A percentile compares a stretch with the other conserved stretches of the same genome.
phyloP scores from a whole-genome alignment of 2,113 vertebrate species.

The Muscicapa adusta region DNA sequence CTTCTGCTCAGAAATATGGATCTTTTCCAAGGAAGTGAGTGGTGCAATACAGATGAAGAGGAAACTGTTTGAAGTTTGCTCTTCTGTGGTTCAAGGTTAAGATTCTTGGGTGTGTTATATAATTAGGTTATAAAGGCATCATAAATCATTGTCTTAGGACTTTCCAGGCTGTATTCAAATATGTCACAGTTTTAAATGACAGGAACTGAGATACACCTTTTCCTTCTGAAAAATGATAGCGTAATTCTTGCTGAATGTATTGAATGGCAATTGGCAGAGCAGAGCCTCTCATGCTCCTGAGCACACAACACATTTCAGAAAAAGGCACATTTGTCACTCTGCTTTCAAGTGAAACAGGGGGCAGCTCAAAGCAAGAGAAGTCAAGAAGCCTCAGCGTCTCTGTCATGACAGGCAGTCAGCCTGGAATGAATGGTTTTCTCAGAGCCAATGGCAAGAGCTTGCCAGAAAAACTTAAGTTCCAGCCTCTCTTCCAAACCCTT shows the following conservation, averaged over 20 bases:
- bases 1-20: background rate
- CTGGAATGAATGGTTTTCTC: accelerated
- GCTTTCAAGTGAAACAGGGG: accelerated
- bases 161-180: background rate
- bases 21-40: background rate
- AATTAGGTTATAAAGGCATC: background rate
- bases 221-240: background rate
- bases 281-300: accelerated
- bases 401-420: background rate
- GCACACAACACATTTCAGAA: background rate
- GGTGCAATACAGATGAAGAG: background rate
- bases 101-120: background rate
- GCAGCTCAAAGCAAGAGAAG: background rate
- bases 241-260: background rate
- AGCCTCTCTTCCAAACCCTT: background rate
- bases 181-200: background rate
- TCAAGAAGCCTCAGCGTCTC: background rate
- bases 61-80: background rate
- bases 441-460: background rate
- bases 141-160: background rate
- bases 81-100: background rate
- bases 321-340: accelerated
- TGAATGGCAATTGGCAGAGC: background rate
- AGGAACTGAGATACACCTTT: background rate
- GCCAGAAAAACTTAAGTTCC: background rate